These are phyloP conservation scores for Grallaria varia DNA, from an alignment of 2,113 vertebrate species.

Conservation along the genomic window DNA sequence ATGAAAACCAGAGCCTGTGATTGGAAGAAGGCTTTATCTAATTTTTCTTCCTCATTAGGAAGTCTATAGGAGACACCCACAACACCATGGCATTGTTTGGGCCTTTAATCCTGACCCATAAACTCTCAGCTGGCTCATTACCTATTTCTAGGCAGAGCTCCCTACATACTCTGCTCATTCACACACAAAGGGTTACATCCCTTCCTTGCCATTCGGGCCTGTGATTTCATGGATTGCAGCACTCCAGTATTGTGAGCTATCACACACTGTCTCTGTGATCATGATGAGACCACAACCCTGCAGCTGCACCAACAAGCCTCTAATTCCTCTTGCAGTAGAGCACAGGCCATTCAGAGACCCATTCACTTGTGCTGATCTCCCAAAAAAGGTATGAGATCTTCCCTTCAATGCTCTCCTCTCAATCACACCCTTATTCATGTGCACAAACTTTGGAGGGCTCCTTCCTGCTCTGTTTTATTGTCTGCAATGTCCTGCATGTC, in stretches of 20 bases:
- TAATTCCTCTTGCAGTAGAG: not conserved
- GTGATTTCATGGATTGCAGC: not conserved
- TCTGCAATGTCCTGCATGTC: not conserved
- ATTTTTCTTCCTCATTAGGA: not conserved
- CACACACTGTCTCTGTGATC: not conserved
- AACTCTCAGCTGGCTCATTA: not conserved
- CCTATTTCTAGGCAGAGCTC: not conserved
- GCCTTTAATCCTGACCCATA: not conserved
- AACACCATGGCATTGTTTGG: not conserved
- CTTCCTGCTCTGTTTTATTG: not conserved
- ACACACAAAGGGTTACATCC: not conserved
- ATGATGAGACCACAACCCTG: not conserved
- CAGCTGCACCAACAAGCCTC: not conserved
- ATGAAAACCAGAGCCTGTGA: not conserved
- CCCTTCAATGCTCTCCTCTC: not conserved
- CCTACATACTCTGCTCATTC: not conserved
- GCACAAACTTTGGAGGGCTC: not conserved
- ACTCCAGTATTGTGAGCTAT: not conserved
- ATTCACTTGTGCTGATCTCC: not conserved
- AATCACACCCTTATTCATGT: not conserved
- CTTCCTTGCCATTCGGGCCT: not conserved
- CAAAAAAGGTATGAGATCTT: not conserved
- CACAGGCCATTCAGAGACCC: not conserved
- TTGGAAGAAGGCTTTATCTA: not conserved
- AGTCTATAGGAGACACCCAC: not conserved